Evolutionary conservation across 2,888 invertebrate genomes (phyloP), one percentile per base, ranked within the genome.

Genomic region (Celastrina argiolus): DNA sequence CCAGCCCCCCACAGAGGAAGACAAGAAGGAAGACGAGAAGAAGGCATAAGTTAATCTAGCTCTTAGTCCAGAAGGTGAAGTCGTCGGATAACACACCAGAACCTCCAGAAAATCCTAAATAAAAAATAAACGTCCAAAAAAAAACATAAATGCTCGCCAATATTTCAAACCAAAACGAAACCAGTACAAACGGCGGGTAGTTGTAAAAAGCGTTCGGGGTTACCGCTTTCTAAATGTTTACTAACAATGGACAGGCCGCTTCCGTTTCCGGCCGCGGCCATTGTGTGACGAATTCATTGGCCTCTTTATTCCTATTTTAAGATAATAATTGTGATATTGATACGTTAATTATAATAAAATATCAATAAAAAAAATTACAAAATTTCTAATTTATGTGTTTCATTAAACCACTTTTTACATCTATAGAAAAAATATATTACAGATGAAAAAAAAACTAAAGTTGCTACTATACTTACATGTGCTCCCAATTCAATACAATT

Each of bases 321-420:
- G 84, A 74, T 83, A 82, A 83, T 80, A 76, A 85, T 86, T 88
- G 89, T 88, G 89, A 89, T 89, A 90, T 81, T 83, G 83, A 84
- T 81, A 79, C 74, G 75, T 80, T 71, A 81, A 75, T 78, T 77
- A 82, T 81, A 84, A 79, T 65, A 85, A 88, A 88, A 88, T 84
- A 78, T 88, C 85, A 86, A 88, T 86, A 88, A 88, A 87, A 88
- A 88, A 87, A 88, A 81, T 82, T 80, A 86, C 77, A 89, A 89
- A 89, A 88, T 85, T 88, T 87, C 83, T 87, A 36, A 87, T 39
- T 42, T 18, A 12, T 18, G 16, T 45, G 66, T 36, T 58, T 77
- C 18, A 36, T 59, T 59, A 28, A 14, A 26, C 22, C 14, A 14
- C 4, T 10, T 8, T 51, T 7, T 28, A 22, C 8, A 22, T 18